phyloP scores from a whole-genome alignment of 64 coral and sea anemone genomes.

The Porites australiensis region DNA sequence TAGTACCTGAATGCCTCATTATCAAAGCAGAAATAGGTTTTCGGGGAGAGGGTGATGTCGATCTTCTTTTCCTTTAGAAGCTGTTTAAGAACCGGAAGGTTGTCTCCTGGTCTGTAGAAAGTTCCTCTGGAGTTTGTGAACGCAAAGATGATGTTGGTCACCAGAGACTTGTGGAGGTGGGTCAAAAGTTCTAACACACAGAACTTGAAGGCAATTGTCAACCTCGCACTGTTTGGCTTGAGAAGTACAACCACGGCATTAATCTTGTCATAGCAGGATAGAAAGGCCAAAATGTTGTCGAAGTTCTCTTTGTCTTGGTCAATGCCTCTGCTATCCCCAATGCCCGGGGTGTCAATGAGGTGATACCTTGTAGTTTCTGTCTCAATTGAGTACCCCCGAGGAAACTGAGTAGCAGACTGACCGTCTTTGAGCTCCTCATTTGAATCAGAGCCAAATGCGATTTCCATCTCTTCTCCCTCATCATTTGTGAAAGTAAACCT shows the following conservation, averaged over 20 bases:
- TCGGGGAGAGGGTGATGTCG: slow-evolving; percentile 21
- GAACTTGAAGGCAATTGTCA: slow-evolving; percentile 44
- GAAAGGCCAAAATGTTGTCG: slow-evolving; percentile 41
- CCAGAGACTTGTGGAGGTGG: slow-evolving; percentile 49
- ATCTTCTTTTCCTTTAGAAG: background rate
- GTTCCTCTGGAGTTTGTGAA: slow-evolving; percentile 56
- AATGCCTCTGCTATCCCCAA: slow-evolving; percentile 28
- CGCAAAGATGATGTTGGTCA: slow-evolving; percentile 46
- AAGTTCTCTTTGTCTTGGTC: slow-evolving; percentile 42
- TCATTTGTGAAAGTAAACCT: slow-evolving; percentile 39
- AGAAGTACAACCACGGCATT: slow-evolving; percentile 53
- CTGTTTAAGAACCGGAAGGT: slow-evolving; percentile 4
- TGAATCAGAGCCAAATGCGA: slow-evolving; percentile 1
- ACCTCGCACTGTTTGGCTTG: slow-evolving; percentile 41
- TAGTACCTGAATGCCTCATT: slow-evolving; percentile 58
- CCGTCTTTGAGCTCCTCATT: background rate
- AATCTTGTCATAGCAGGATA: slow-evolving; percentile 37
- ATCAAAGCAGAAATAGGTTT: slow-evolving; percentile 53
- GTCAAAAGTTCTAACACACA: slow-evolving; percentile 40
- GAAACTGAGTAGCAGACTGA: slow-evolving; percentile 36
- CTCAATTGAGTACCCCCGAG: slow-evolving; percentile 19
- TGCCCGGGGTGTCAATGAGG: slow-evolving; percentile 44
- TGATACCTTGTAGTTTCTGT: slow-evolving; percentile 14
- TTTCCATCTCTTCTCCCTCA: slow-evolving; percentile 12
- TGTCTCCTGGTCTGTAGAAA: slow-evolving; percentile 43